These are phyloP conservation scores for Isurus oxyrinchus DNA, from an alignment of 2,113 vertebrate genomes.

Conservation along the genomic window DNA sequence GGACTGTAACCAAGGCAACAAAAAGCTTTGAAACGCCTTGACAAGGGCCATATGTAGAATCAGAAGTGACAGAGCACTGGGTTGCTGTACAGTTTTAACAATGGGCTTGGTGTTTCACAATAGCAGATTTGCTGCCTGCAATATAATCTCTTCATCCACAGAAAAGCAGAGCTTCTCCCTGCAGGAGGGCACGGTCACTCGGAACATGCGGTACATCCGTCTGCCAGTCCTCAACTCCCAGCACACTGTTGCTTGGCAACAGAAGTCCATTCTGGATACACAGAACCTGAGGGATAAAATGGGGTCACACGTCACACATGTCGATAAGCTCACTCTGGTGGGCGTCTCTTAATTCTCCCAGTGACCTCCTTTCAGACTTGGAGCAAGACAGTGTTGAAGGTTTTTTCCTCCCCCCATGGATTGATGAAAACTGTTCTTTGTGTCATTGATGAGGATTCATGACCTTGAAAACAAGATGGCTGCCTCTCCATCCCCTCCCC, in stretches of 20 bases:
- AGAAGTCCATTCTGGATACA: not conserved
- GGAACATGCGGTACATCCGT: not conserved
- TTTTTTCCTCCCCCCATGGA: not conserved
- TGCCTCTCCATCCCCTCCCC: not conserved
- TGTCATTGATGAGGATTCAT: not conserved
- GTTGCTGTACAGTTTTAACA: not conserved
- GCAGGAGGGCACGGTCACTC: not conserved
- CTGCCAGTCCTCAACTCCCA: not conserved
- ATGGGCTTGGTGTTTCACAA: not conserved
- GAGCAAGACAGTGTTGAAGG: not conserved
- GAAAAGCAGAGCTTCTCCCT: not conserved
- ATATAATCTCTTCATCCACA: not conserved
- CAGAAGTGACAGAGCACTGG: not conserved
- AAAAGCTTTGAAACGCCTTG: not conserved
- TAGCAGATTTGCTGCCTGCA: not conserved
- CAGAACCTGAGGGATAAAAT: not conserved
- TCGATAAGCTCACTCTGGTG: not conserved
- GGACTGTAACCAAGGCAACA: not conserved
- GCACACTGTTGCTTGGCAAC: not conserved
- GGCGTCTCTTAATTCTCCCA: not conserved
- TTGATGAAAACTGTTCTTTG: not conserved
- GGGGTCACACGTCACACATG: not conserved
- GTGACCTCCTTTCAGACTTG: not conserved
- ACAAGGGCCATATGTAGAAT: not conserved
- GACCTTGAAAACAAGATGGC: slow-evolving; percentile 23